Conservation (phyloP, 2,888 invertebrate species). For the Protonemura montana region DNA sequence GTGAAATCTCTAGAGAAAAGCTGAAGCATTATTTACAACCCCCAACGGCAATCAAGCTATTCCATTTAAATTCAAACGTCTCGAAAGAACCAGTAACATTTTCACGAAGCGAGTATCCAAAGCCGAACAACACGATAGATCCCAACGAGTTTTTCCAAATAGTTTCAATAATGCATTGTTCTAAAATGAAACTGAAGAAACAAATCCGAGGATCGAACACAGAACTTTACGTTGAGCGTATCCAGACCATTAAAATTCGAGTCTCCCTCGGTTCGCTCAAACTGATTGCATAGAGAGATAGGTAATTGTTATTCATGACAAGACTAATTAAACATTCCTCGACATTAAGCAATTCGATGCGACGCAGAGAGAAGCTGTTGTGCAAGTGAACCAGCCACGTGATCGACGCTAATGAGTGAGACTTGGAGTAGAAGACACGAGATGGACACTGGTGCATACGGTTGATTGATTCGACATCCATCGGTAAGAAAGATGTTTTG, state of each 20-base stretch:
- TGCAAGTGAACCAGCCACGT: neutral
- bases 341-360: conserved; percentile 7
- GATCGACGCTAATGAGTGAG: neutral
- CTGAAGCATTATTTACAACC: neutral
- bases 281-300: conserved; percentile 3
- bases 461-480: neutral
- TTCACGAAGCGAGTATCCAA: neutral
- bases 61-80: neutral
- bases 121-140: neutral
- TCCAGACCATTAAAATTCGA: neutral
- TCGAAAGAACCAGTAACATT: neutral
- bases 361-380: neutral
- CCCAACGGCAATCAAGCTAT: neutral
- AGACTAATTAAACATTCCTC: neutral
- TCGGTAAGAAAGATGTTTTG: neutral
- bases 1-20: neutral
- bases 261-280: neutral
- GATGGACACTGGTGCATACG: neutral
- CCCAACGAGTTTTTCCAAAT: neutral
- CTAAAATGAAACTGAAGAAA: neutral
- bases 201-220: neutral
- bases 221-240: neutral
- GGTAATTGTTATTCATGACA: neutral
- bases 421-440: neutral
- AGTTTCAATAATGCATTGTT: neutral